These are phyloP conservation scores for Eristalinus sepulchralis DNA, from an alignment of 2,888 invertebrate species.

Conservation along the genomic window DNA sequence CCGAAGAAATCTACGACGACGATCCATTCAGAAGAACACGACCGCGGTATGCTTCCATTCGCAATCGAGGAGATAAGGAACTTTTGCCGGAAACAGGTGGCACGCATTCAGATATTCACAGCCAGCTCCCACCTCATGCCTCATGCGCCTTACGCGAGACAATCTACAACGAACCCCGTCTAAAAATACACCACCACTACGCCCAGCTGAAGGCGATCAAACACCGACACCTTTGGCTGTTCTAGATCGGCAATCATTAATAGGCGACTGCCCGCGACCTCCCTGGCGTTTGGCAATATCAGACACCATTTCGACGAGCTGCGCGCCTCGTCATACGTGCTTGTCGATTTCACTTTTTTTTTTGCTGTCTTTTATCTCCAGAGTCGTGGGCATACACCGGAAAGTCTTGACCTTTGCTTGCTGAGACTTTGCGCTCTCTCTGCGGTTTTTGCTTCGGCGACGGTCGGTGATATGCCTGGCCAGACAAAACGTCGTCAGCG, in stretches of 20 bases:
- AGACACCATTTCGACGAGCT: not conserved
- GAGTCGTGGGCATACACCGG: not conserved
- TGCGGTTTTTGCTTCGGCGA: not conserved
- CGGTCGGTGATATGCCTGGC: constrained; percentile 47
- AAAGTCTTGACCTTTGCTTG: constrained; percentile 48
- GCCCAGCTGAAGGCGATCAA: not conserved
- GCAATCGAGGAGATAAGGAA: constrained; percentile 8
- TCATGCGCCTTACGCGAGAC: not conserved
- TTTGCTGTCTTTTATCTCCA: not conserved
- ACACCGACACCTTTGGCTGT: constrained; percentile 1
- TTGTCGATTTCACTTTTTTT: not conserved
- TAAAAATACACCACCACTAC: constrained; percentile 5
- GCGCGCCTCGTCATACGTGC: not conserved
- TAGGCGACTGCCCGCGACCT: not conserved
- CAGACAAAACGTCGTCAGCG: constrained; percentile 64
- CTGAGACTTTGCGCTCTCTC: not conserved
- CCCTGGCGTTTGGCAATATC: not conserved
- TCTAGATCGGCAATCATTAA: constrained; percentile 28
- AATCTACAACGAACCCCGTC: not conserved
- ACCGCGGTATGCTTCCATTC: constrained; percentile 9
- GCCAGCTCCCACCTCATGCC: not conserved
- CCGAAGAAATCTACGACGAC: not conserved
- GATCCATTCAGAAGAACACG: not conserved
- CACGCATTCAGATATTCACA: not conserved
- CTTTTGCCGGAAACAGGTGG: constrained; percentile 43